phyloP scores from a whole-genome alignment of 2,888 invertebrate genomes.

The Ophion costatus region DNA sequence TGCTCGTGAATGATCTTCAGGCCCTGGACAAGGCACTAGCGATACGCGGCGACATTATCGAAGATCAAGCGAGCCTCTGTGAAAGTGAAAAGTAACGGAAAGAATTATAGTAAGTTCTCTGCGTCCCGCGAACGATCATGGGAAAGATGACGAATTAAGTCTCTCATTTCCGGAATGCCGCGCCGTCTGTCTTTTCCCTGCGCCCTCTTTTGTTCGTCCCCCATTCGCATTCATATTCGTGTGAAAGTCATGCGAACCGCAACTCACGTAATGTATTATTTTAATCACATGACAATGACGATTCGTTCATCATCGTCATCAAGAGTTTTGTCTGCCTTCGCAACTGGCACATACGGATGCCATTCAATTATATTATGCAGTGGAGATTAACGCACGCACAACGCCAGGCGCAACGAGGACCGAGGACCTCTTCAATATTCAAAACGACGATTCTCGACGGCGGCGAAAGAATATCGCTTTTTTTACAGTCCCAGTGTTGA shows the following conservation, averaged over 20 bases:
- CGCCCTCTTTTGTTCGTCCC: conserved; percentile 12
- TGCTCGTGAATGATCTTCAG: too few species aligned
- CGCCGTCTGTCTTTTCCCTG: conserved; percentile 39
- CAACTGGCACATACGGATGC: background rate
- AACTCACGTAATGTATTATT: conserved; percentile 29
- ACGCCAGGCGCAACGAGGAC: too few species aligned
- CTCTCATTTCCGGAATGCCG: background rate
- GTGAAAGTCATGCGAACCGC: conserved; percentile 20
- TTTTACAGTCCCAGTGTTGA: too few species aligned
- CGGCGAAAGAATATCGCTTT: too few species aligned
- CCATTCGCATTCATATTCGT: conserved; percentile 14
- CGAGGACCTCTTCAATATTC: too few species aligned
- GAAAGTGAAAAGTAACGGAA: too few species aligned
- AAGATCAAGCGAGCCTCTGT: too few species aligned
- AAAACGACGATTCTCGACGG: too few species aligned
- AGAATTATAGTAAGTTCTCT: background rate
- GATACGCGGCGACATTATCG: too few species aligned
- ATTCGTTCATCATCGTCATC: conserved; percentile 43
- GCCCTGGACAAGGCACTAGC: too few species aligned
- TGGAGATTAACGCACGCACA: background rate
- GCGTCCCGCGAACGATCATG: background rate
- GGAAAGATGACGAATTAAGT: conserved; percentile 19
- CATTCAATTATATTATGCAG: background rate
- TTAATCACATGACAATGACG: conserved; percentile 42
- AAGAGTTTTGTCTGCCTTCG: background rate